Evolutionary conservation across 2,113 vertebrate species (phyloP).

Genomic region (Litocranius walleri): DNA sequence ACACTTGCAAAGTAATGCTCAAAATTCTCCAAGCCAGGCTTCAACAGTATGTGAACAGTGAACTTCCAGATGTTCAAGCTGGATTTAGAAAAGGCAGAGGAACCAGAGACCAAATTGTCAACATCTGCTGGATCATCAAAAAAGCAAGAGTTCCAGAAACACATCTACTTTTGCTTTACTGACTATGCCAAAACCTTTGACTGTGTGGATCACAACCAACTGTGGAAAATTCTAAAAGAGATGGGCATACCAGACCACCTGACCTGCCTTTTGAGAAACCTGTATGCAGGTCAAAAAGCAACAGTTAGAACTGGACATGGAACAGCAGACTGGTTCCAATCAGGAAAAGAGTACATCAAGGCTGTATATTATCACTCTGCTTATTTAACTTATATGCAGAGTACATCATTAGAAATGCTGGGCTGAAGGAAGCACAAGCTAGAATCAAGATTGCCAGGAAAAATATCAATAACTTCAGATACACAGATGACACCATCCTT

Average conservation of each 20-base stretch:
- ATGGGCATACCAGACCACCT: background rate
- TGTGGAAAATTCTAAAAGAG: background rate
- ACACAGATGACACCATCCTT: accelerated
- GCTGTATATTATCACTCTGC: background rate
- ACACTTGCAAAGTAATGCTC: too few species aligned
- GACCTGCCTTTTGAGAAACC: background rate
- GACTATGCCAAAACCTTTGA: background rate
- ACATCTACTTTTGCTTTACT: too few species aligned
- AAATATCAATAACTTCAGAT: background rate
- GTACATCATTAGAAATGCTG: background rate
- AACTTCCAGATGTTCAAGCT: too few species aligned
- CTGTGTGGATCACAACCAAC: background rate
- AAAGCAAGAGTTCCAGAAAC: too few species aligned
- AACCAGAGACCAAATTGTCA: too few species aligned
- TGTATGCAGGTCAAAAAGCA: background rate
- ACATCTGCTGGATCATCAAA: too few species aligned
- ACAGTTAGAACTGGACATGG: background rate
- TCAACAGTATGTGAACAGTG: too few species aligned
- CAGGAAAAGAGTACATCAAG: background rate
- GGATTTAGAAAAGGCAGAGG: too few species aligned
- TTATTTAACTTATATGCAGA: background rate
- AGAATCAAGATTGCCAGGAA: background rate
- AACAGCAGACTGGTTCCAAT: background rate
- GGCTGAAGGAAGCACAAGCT: background rate
- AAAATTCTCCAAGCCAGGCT: too few species aligned